Evolutionary conservation across 23 tunicate genomes (phyloP).

Genomic region (Clavelina lepadiformis): DNA sequence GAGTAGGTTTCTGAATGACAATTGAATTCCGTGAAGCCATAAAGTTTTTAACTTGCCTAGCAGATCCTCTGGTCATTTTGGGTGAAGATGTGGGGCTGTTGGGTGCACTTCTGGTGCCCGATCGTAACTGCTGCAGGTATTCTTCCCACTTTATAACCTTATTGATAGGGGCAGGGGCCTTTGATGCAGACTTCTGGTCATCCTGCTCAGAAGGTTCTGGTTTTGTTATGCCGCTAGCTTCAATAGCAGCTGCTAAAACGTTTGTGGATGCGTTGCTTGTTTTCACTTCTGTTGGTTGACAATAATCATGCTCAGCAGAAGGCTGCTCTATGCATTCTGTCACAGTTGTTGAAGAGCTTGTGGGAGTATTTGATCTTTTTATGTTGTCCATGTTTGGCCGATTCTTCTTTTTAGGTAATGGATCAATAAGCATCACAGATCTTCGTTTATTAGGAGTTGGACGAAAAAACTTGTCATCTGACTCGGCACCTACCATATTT

Average conservation of each 20-base stretch:
- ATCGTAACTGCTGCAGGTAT: slow-evolving; percentile 60
- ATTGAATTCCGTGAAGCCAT: background rate
- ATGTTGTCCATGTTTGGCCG: slow-evolving; percentile 1
- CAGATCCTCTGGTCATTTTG: slow-evolving; percentile 37
- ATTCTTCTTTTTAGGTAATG: slow-evolving; percentile 50
- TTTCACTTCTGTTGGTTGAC: background rate
- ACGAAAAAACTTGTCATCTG: background rate
- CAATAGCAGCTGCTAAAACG: slow-evolving; percentile 8
- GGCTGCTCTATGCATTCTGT: slow-evolving; percentile 33
- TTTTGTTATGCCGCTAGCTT: slow-evolving; percentile 26
- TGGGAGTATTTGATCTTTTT: too few species aligned
- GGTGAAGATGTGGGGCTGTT: slow-evolving; percentile 81
- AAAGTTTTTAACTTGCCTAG: slow-evolving; percentile 23
- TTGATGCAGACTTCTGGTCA: background rate
- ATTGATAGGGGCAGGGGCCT: slow-evolving; percentile 8
- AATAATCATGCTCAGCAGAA: slow-evolving; percentile 72
- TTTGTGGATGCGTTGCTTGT: background rate
- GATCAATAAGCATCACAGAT: slow-evolving; percentile 38
- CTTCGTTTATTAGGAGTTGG: slow-evolving; percentile 30
- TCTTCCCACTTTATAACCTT: slow-evolving; percentile 78
- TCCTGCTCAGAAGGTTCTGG: background rate
- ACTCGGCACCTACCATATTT: background rate
- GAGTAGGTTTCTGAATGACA: background rate
- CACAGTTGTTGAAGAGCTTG: too few species aligned
- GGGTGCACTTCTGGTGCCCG: slow-evolving; percentile 82